Evolutionary conservation across 2,113 vertebrate species (phyloP).

Genomic region (Pandion haliaetus): DNA sequence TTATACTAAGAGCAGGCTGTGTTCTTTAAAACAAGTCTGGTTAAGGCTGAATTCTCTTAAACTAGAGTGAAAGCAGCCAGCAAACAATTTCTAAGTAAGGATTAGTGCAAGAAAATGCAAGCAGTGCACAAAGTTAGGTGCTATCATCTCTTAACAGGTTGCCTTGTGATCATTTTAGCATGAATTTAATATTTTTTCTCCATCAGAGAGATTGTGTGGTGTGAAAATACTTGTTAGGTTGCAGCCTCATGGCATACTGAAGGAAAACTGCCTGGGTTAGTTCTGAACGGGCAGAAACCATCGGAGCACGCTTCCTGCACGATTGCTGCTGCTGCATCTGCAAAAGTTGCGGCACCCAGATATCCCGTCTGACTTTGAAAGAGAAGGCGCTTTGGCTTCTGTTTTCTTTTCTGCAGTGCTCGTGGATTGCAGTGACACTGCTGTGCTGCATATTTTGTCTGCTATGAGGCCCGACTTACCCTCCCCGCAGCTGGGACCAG

Average conservation of each 20-base stretch:
- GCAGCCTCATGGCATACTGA: background rate
- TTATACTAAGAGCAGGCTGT: background rate
- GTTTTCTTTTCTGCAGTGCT: background rate
- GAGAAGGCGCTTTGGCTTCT: background rate
- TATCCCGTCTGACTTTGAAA: background rate
- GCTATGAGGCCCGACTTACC: rapidly evolving
- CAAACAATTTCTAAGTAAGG: background rate
- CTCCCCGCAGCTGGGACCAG: background rate
- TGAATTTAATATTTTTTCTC: background rate
- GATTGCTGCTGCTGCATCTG: background rate
- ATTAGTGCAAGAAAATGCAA: background rate
- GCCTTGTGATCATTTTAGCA: background rate
- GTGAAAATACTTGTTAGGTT: background rate
- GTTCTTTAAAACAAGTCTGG: background rate
- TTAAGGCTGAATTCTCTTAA: background rate
- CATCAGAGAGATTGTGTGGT: background rate
- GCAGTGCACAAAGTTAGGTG: background rate
- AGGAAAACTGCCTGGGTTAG: background rate
- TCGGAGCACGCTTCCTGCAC: rapidly evolving
- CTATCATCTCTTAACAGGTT: background rate
- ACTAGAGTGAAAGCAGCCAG: background rate
- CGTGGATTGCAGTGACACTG: background rate
- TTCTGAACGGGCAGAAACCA: background rate
- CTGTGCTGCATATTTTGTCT: background rate
- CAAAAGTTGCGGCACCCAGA: background rate